Evolutionary conservation across 2,113 vertebrate genomes (phyloP).

Genomic region (Nycticryphes semicollaris): DNA sequence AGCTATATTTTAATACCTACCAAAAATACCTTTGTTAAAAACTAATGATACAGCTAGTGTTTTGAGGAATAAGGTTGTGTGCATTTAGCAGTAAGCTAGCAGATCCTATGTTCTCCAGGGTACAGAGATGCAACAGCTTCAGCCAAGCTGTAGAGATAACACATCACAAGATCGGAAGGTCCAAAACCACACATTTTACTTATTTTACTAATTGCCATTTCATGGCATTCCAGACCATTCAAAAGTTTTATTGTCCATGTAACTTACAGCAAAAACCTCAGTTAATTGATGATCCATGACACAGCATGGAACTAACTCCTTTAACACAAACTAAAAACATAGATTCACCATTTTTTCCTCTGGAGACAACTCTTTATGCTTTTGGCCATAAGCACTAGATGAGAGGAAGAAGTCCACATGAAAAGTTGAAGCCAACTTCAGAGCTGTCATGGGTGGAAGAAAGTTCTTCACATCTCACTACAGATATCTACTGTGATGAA

Average conservation of each 20-base stretch:
- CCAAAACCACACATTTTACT: neutral
- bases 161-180: neutral
- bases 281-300: neutral
- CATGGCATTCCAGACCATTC: neutral
- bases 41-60: neutral
- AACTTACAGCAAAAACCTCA: neutral
- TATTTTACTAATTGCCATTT: neutral
- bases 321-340: neutral
- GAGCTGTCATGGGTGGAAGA: neutral
- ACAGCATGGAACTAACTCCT: neutral
- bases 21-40: neutral
- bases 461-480: neutral
- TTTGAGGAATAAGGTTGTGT: neutral
- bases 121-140: neutral
- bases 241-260: neutral
- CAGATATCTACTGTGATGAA: neutral
- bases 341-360: neutral
- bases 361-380: neutral
- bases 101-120: neutral
- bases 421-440: neutral
- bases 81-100: neutral
- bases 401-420: neutral
- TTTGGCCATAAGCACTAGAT: neutral
- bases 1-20: neutral
- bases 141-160: neutral